Base-by-base conservation (phyloP, 2,113 vertebrate genomes). In the Hoplias malabaricus region DNA sequence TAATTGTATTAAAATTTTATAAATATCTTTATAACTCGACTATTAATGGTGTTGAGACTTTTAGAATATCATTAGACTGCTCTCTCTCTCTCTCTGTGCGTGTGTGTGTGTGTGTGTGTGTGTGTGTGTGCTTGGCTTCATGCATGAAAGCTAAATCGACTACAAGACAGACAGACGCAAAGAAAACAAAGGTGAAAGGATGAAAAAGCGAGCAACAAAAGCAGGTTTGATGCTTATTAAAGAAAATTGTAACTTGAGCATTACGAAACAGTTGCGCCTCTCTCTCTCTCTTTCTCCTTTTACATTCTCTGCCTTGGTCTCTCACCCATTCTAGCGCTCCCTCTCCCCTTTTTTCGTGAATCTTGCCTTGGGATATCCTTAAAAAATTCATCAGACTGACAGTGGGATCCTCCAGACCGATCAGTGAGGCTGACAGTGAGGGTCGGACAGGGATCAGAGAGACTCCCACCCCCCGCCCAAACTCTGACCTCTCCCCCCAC, bases 311-410 rank as follows among this genome's bases (percentile, higher is more conserved):
- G 10, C 23, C 73, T n/a, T 46, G 3, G 27, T 50, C 13, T 38
- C 36, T 42, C 69, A 16, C 23, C 16, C n/a, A n/a, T n/a, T n/a
- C n/a, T n/a, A n/a, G n/a, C n/a, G n/a, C 19, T 72, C 48, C 19
- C 42, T 8, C 13, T 48, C 11, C 2, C 4, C 53, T 90, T 89
- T 91, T 91, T 90, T 81, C 89, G 90, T 84, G 90, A 91, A 87
- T 88, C 89, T 90, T 90, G 92, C 93, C 94, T 91, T 91, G 85
- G 90, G 92, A 95, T 93, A 92, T 93, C 92, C 91, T 91, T 90
- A 0, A 94, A n/a, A 95, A 91, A 93, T 92, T 91, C 90, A 94
- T 94, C 93, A 94, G 92, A 91, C 87, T 92, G 88, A 93, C 91
- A 94, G 89, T 90, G 81, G 87, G 93, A 94, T 91, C 89, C 87